These are phyloP conservation scores for Acomys russatus DNA, from an alignment of 2,797 vertebrate genomes.

Conservation along the genomic window DNA sequence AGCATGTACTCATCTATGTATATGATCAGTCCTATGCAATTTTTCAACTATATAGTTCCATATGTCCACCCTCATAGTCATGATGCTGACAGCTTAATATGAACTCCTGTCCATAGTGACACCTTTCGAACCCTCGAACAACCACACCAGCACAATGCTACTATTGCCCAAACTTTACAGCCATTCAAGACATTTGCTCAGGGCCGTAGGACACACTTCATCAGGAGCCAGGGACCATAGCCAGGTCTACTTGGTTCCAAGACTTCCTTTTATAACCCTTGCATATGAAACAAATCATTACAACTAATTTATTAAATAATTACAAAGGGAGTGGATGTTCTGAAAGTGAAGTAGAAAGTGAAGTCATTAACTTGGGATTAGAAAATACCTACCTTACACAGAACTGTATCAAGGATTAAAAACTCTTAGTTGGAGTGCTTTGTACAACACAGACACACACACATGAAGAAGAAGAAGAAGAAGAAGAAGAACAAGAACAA, in stretches of 20 bases:
- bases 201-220: background rate
- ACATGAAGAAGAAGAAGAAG: background rate
- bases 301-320: conserved; percentile 67
- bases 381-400: conserved; percentile 52
- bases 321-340: conserved; percentile 37
- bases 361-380: conserved; percentile 61
- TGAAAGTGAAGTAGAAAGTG: conserved; percentile 53
- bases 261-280: conserved; percentile 47
- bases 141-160: background rate
- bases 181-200: background rate
- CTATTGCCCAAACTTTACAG: conserved; percentile 28
- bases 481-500: background rate
- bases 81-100: background rate
- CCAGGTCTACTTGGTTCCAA: conserved; percentile 13
- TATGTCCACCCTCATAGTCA: background rate
- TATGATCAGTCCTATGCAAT: background rate
- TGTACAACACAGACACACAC: background rate
- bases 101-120: background rate
- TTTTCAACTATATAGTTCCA: background rate
- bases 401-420: conserved; percentile 55
- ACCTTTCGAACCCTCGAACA: conserved; percentile 26
- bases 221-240: conserved; percentile 49
- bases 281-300: conserved; percentile 68
- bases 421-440: conserved; percentile 25
- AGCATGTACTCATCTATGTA: background rate